phyloP scores from a whole-genome alignment of 2,797 vertebrate genomes.

The Sylvia borin region DNA sequence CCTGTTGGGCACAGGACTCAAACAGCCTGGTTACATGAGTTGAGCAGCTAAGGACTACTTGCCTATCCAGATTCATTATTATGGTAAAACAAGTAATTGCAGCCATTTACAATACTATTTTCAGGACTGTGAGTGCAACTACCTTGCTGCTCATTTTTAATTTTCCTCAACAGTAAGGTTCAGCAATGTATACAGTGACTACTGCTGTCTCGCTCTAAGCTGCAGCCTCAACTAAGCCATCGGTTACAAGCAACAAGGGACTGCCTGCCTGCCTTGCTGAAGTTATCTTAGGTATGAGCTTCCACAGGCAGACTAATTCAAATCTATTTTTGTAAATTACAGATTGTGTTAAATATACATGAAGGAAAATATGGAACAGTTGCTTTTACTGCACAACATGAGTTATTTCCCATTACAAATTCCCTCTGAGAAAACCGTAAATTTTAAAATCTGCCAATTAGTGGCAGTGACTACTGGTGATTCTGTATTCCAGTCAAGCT shows the following conservation, averaged over 20 bases:
- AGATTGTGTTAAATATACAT: conserved; percentile 41
- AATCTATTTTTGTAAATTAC: conserved; percentile 41
- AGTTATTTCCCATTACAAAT: conserved; percentile 8
- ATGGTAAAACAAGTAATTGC: neutral
- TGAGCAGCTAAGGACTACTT: neutral
- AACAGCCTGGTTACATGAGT: neutral
- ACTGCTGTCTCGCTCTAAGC: neutral
- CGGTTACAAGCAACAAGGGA: neutral
- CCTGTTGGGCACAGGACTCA: neutral
- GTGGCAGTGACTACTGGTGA: neutral
- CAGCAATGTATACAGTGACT: neutral
- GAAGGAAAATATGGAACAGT: conserved; percentile 9
- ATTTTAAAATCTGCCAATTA: conserved; percentile 33
- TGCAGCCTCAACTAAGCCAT: neutral
- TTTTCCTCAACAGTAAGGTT: neutral
- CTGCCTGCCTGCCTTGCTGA: neutral
- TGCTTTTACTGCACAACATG: conserved; percentile 7
- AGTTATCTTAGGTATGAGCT: conserved; percentile 3
- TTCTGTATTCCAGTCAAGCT: neutral
- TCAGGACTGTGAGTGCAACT: neutral
- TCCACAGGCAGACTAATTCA: conserved; percentile 15
- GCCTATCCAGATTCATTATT: neutral
- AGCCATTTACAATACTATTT: neutral
- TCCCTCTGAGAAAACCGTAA: neutral
- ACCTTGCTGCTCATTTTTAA: neutral